Evolutionary conservation across 1,140 invertebrate species (phyloP), one percentile per base, ranked within the genome.

Genomic region (Pygmarrhopalites habei): DNA sequence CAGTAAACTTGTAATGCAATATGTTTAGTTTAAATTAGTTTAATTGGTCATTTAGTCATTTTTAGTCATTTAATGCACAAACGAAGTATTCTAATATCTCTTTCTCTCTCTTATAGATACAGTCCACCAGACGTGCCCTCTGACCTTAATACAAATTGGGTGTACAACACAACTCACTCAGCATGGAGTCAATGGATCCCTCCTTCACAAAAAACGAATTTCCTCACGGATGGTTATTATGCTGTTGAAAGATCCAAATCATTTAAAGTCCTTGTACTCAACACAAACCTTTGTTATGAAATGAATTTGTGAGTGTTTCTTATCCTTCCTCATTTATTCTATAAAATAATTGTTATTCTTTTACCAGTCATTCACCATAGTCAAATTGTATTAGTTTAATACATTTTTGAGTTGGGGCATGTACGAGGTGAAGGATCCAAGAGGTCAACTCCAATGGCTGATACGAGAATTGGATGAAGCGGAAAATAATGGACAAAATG

Each of bases 1-100:
- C 92, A 2, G 78, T 89, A 4, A 92, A 95, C 77, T 82, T 85
- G 86, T 90, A 78, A 82, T 81, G 77, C n/a, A 12, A 82, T 85
- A 86, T 90, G 12, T 29, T 41, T 52, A 12, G 35, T 5, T 58
- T 12, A 4, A n/a, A 43, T 15, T 7, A n/a, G 7, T 14, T 41
- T 41, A 12, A 41, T 41, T 12, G 12, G 39, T 12, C 39, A 12
- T 43, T 4, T 12, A 15, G 46, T 5, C 5, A 5, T 58, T 58
- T 41, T 23, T 52, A 26, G n/a, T n/a, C n/a, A n/a, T n/a, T n/a
- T n/a, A n/a, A n/a, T n/a, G n/a, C n/a, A n/a, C n/a, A n/a, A 12
- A 41, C 39, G 21, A 52, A 4, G 30, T 25, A 43, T 19, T 46
- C 46, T 53, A 35, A 2, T 41, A 64, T 60, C 14, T 70, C 59